Evolutionary conservation across 92 coral and sea anemone genomes (phyloP).

Genomic region (Heteractis magnifica): DNA sequence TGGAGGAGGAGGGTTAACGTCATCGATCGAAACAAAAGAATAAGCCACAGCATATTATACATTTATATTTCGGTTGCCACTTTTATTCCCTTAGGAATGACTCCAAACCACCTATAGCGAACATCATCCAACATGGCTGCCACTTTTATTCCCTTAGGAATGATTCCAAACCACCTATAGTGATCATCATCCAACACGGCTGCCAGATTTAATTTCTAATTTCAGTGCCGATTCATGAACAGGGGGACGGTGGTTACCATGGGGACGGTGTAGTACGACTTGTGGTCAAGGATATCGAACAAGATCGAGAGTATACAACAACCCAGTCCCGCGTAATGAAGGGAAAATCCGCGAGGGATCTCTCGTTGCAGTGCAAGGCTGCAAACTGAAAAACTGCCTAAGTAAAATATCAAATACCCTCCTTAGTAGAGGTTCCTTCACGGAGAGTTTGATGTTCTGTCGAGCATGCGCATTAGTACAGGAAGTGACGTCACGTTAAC

Average conservation of each 20-base stretch:
- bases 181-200: neutral
- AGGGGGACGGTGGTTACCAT: slow-evolving; percentile 69
- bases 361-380: slow-evolving; percentile 40
- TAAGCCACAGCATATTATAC: no score
- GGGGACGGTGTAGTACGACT: slow-evolving; percentile 61
- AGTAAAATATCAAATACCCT: neutral
- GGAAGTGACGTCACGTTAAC: no score
- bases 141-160: neutral
- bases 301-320: slow-evolving; percentile 61
- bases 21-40: no score
- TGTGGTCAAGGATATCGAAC: slow-evolving; percentile 66
- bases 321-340: slow-evolving; percentile 60
- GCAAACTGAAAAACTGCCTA: slow-evolving; percentile 20
- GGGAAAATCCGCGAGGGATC: slow-evolving; percentile 64
- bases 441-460: no score
- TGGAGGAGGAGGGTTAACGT: no score
- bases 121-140: no score
- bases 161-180: neutral
- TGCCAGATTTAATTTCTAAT: neutral
- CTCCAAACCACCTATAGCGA: neutral
- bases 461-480: no score
- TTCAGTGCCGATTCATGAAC: slow-evolving; percentile 54
- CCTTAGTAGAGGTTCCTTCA: neutral
- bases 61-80: neutral
- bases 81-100: neutral